A percentile compares a stretch with the other conserved stretches of the same genome.
Conservation (phyloP, 1,140 invertebrate species). For the Microplitis mediator region DNA sequence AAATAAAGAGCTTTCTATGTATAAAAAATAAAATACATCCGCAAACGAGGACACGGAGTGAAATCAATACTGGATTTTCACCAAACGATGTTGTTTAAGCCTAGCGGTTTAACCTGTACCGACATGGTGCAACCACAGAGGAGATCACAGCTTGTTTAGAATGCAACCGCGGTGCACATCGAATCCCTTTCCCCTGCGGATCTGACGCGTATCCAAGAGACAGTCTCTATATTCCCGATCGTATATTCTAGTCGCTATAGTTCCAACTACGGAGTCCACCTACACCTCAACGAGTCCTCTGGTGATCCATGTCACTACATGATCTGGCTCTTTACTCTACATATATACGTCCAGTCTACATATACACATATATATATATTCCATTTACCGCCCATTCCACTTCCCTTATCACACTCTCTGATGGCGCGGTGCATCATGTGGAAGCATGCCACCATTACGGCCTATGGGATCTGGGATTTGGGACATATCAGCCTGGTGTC, state of each 20-base stretch:
- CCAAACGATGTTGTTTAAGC: constrained; percentile 13
- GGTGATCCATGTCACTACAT: constrained; percentile 13
- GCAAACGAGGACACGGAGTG: not conserved
- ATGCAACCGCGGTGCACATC: constrained; percentile 42
- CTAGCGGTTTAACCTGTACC: constrained; percentile 14
- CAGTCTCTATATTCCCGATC: not conserved
- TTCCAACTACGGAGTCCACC: too few species aligned
- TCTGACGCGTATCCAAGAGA: not conserved
- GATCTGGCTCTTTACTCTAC: constrained; percentile 2
- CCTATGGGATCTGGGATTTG: too few species aligned
- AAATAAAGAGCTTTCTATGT: not conserved
- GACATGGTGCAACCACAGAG: constrained; percentile 14
- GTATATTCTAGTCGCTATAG: not conserved
- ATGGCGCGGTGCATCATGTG: not conserved
- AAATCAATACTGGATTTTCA: not conserved
- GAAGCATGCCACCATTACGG: too few species aligned
- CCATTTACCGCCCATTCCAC: too few species aligned
- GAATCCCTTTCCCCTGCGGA: constrained; percentile 26
- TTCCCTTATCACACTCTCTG: not conserved
- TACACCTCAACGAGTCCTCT: not conserved
- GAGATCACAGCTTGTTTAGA: constrained; percentile 41
- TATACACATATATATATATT: too few species aligned
- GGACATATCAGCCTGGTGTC: not conserved
- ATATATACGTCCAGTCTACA: too few species aligned
- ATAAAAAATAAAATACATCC: not conserved